Conservation (phyloP, 1,140 invertebrate genomes). For the Rhopalosiphum maidis region DNA sequence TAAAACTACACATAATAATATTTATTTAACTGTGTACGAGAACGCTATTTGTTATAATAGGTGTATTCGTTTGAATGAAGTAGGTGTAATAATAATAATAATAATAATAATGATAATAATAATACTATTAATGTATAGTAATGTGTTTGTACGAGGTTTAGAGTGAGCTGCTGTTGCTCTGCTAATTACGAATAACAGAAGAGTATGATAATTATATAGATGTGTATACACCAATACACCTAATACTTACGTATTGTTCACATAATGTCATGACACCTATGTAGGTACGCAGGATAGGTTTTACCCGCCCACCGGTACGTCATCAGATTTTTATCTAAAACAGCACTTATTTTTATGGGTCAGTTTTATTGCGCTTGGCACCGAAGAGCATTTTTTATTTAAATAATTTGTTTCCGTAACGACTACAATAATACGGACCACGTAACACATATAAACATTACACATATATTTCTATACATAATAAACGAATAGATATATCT, state of each 20-base stretch:
- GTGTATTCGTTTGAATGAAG: background rate
- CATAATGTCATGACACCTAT: background rate
- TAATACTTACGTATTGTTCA: background rate
- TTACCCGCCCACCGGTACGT: background rate
- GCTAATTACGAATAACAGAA: constrained; percentile 20
- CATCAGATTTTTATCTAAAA: constrained; percentile 35
- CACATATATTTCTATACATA: background rate
- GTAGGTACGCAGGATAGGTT: background rate
- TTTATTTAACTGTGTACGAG: constrained; percentile 18
- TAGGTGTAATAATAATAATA: constrained; percentile 18
- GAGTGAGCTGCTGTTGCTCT: background rate
- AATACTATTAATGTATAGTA: background rate
- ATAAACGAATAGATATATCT: background rate
- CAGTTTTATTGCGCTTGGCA: constrained; percentile 36
- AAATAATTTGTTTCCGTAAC: constrained; percentile 27
- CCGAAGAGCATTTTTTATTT: background rate
- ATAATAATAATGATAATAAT: background rate
- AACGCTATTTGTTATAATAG: background rate
- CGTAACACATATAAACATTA: background rate
- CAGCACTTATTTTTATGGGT: constrained; percentile 42
- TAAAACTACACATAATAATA: constrained; percentile 18
- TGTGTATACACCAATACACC: background rate
- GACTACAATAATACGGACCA: background rate
- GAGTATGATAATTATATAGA: background rate
- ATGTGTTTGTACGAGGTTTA: background rate